phyloP scores from a whole-genome alignment of 2,113 vertebrate species.

The Calidris pugnax region DNA sequence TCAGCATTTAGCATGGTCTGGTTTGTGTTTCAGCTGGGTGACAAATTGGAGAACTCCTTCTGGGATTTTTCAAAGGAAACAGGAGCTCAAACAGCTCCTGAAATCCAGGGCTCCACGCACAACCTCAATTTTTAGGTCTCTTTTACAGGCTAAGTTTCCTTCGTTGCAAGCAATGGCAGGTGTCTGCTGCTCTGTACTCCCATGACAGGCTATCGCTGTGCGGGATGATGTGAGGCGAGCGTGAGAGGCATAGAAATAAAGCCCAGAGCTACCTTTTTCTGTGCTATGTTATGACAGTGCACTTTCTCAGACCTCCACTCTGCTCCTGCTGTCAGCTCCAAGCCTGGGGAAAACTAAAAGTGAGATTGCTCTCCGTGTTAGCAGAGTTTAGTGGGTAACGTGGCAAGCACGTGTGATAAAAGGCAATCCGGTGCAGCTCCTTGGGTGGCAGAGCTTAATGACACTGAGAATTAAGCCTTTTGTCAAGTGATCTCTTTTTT shows the following conservation, averaged over 20 bases:
- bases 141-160: not conserved
- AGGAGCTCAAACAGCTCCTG: not conserved
- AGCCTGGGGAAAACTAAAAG: not conserved
- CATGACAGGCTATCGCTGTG: not conserved
- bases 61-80: not conserved
- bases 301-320: not conserved
- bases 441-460: not conserved
- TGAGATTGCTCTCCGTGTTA: not conserved
- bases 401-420: not conserved
- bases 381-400: not conserved
- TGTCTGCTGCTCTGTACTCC: not conserved
- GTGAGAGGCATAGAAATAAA: slow-evolving; percentile 10
- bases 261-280: not conserved
- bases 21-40: slow-evolving; percentile 20
- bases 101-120: not conserved
- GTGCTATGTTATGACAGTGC: not conserved
- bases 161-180: not conserved
- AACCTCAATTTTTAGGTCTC: not conserved
- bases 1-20: not conserved
- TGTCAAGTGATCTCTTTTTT: not conserved
- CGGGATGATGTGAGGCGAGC: not conserved
- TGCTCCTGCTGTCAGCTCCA: not conserved
- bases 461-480: slow-evolving; percentile 31
- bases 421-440: not conserved
- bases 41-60: not conserved